phyloP scores from a whole-genome alignment of 2,113 vertebrate genomes.

The Etheostoma spectabile region DNA sequence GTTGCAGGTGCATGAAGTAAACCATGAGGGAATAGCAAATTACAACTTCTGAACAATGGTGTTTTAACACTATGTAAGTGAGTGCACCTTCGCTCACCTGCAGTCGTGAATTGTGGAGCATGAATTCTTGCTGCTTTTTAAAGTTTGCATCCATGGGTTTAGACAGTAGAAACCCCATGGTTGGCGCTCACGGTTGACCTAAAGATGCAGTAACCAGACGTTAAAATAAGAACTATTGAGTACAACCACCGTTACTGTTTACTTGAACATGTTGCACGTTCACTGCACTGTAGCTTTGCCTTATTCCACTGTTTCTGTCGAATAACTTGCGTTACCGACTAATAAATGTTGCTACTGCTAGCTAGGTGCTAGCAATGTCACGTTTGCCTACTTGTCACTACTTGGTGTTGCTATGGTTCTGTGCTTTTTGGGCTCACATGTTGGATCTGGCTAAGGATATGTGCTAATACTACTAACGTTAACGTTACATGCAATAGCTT shows the following conservation, averaged over 20 bases:
- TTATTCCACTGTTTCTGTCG: background rate
- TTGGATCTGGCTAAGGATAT: background rate
- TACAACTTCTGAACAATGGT: background rate
- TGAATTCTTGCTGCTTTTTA: conserved; percentile 89
- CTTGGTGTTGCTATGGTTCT: background rate
- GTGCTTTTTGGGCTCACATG: background rate
- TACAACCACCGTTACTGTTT: background rate
- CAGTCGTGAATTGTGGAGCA: conserved; percentile 84
- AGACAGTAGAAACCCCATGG: conserved; percentile 89
- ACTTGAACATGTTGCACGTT: background rate
- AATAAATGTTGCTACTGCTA: background rate
- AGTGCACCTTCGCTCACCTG: conserved; percentile 81
- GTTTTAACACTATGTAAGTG: background rate
- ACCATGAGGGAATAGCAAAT: background rate
- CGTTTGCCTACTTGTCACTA: background rate
- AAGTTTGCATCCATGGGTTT: conserved; percentile 88
- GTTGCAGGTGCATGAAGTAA: background rate
- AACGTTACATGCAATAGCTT: background rate
- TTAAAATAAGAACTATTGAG: background rate
- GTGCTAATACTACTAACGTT: background rate
- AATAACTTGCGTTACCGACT: background rate
- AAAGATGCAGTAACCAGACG: background rate
- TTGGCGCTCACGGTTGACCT: conserved; percentile 40
- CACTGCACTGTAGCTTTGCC: background rate
- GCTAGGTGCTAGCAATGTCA: background rate